A percentile compares a stretch with the other conserved stretches of the same genome.
Evolutionary conservation across 1,140 invertebrate species (phyloP).

Genomic region (Drosophila chauvacae): DNA sequence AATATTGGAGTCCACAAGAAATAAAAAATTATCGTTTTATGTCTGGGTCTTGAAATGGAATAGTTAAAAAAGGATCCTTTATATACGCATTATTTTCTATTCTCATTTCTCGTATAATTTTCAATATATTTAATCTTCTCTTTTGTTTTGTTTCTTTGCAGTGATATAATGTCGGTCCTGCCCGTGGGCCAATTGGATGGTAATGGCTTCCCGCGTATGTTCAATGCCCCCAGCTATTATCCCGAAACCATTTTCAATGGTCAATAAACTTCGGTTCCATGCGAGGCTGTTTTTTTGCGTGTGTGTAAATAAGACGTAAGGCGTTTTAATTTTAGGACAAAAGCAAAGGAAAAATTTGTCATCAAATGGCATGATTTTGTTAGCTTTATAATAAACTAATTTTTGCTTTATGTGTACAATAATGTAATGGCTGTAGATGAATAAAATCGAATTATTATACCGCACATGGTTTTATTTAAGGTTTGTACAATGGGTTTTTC

Average conservation of each 20-base stretch:
- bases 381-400: constrained; percentile 52
- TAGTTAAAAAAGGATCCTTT: not conserved
- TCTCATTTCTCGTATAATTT: too few relatives aligned
- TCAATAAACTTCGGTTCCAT: constrained; percentile 62
- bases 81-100: too few relatives aligned
- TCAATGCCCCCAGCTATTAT: constrained; percentile 84
- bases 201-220: constrained; percentile 82
- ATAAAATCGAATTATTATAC: constrained; percentile 38
- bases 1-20: not conserved
- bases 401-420: constrained; percentile 64
- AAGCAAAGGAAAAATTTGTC: constrained; percentile 50
- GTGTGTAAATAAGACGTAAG: constrained; percentile 63
- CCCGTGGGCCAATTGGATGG: constrained; percentile 82
- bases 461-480: not conserved
- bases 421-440: constrained; percentile 60
- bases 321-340: constrained; percentile 54
- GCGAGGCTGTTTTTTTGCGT: constrained; percentile 19
- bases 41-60: not conserved
- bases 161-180: constrained; percentile 82
- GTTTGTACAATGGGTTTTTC: not conserved
- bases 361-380: constrained; percentile 67
- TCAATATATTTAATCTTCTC: too few relatives aligned
- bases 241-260: constrained; percentile 83
- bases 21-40: not conserved
- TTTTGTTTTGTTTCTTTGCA: constrained; percentile 51